A percentile compares a stretch with the other conserved stretches of the same genome.
Evolutionary conservation across 2,113 vertebrate genomes (phyloP).

Genomic region (Apteryx owenii): DNA sequence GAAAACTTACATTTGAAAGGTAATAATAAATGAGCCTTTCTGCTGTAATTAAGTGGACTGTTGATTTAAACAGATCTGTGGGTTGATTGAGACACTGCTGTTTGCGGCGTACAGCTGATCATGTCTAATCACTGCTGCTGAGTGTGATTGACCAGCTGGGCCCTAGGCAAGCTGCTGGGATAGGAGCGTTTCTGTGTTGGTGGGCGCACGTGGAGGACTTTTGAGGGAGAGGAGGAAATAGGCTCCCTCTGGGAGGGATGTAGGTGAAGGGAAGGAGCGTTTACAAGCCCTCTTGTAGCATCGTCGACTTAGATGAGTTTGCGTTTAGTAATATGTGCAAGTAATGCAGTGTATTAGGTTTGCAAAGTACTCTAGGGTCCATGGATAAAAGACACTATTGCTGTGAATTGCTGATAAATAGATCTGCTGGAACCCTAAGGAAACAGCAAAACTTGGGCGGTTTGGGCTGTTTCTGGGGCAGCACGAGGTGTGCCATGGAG

Average conservation of each 20-base stretch:
- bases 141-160: neutral
- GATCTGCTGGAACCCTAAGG: neutral
- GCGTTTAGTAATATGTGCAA: neutral
- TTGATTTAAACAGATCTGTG: neutral
- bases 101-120: fast-evolving
- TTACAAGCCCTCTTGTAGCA: neutral
- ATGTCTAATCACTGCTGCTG: fast-evolving
- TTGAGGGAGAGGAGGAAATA: neutral
- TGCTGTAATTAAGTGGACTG: neutral
- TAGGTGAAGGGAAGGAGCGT: neutral
- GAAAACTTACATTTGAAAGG: neutral
- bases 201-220: neutral
- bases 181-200: neutral
- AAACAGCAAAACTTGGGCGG: neutral
- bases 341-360: neutral
- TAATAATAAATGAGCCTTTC: neutral
- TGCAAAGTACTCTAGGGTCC: neutral
- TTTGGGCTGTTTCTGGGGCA: neutral
- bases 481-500: fast-evolving
- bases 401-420: neutral
- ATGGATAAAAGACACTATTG: neutral
- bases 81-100: neutral
- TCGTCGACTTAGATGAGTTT: neutral
- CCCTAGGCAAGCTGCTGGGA: neutral
- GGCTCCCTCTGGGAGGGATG: neutral